Conservation (phyloP, 2,797 vertebrate species). For the Trichosurus vulpecula region DNA sequence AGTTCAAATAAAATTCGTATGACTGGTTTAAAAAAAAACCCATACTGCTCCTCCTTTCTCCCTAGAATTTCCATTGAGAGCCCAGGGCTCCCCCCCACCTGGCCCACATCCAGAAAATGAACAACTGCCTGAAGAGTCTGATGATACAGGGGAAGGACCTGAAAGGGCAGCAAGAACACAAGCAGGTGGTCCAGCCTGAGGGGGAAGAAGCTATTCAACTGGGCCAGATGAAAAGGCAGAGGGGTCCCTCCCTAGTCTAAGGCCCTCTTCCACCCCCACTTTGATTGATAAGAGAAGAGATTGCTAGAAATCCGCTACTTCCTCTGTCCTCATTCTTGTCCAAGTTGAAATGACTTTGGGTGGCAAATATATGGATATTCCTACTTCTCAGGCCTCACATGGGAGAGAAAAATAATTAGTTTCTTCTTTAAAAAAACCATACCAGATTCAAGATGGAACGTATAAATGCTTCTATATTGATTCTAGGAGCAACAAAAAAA, state of each 20-base stretch:
- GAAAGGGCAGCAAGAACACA: slow-evolving; percentile 52
- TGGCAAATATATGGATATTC: not conserved
- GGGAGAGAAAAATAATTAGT: not conserved
- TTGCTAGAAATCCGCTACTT: not conserved
- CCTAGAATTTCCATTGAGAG: slow-evolving; percentile 69
- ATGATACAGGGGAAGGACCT: slow-evolving; percentile 71
- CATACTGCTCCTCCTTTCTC: not conserved
- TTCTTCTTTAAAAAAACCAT: not conserved
- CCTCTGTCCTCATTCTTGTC: not conserved
- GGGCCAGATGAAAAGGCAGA: slow-evolving; percentile 47
- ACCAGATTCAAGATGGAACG: not conserved
- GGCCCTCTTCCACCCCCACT: slow-evolving; percentile 36
- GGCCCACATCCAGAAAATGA: slow-evolving; percentile 79
- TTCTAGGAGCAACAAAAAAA: not conserved
- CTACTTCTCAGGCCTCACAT: not conserved
- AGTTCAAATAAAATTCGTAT: not conserved
- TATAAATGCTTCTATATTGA: not conserved
- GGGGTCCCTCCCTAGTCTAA: slow-evolving; percentile 45
- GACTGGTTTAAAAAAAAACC: not conserved
- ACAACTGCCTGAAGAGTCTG: slow-evolving; percentile 74
- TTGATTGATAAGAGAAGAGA: not conserved
- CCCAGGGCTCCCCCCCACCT: slow-evolving; percentile 53
- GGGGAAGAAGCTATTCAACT: slow-evolving; percentile 38
- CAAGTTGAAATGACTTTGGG: slow-evolving; percentile 5
- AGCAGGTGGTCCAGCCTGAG: slow-evolving; percentile 57